Evolutionary conservation across 2,888 invertebrate genomes (phyloP).

Genomic region (Drosophila setosimentum): DNA sequence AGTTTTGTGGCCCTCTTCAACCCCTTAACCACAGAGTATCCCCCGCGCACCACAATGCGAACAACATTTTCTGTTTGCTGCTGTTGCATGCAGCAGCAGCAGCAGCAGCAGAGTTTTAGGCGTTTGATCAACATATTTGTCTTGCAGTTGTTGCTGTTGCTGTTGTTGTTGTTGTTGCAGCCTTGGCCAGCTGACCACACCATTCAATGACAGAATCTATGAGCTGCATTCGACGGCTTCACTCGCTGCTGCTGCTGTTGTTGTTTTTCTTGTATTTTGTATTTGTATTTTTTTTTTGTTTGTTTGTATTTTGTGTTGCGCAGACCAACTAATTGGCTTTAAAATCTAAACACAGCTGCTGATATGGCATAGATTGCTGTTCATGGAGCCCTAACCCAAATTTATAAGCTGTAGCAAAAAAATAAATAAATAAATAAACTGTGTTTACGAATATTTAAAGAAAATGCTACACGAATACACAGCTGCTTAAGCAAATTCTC

Average conservation of each 20-base stretch:
- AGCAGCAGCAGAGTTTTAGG: slow-evolving; percentile 46
- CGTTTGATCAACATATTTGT: slow-evolving; percentile 38
- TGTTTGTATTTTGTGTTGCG: slow-evolving; percentile 31
- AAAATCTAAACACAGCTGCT: slow-evolving; percentile 68
- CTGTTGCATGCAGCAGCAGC: slow-evolving; percentile 24
- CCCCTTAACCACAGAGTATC: slow-evolving; percentile 28
- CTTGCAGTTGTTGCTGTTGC: slow-evolving; percentile 18
- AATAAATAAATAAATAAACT: slow-evolving; percentile 2
- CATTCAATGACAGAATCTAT: slow-evolving; percentile 58
- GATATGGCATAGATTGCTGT: slow-evolving; percentile 59
- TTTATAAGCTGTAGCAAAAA: slow-evolving; percentile 24
- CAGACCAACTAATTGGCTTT: slow-evolving; percentile 70
- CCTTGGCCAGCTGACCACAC: slow-evolving; percentile 58
- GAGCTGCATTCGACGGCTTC: slow-evolving; percentile 45
- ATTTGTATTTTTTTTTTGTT: slow-evolving; percentile 8
- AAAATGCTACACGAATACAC: not conserved
- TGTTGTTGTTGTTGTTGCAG: slow-evolving; percentile 20
- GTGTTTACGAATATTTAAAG: not conserved
- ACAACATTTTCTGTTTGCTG: slow-evolving; percentile 39
- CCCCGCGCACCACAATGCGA: slow-evolving; percentile 31
- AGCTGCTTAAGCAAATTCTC: not conserved
- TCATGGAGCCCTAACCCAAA: slow-evolving; percentile 52
- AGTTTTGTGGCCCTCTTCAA: slow-evolving; percentile 29
- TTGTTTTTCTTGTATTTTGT: slow-evolving; percentile 6
- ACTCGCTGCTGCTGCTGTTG: not conserved